phyloP scores from a whole-genome alignment of 2,888 invertebrate genomes.

The Mythimna lalbum region DNA sequence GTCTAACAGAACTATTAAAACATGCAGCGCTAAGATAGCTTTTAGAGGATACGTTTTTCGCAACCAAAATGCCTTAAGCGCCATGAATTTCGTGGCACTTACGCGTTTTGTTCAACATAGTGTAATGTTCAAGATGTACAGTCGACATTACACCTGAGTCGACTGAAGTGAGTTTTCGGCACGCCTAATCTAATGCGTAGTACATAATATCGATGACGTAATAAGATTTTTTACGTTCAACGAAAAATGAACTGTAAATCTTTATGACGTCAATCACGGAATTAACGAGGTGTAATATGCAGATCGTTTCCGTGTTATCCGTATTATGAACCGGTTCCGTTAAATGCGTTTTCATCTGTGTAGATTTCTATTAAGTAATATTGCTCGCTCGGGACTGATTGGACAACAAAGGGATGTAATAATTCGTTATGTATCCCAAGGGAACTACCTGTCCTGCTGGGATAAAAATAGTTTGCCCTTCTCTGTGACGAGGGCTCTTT shows the following conservation, averaged over 20 bases:
- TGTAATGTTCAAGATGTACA: too few species aligned
- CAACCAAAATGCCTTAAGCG: too few species aligned
- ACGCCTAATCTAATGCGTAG: too few species aligned
- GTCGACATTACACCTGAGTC: too few species aligned
- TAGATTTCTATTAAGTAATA: conserved; percentile 44
- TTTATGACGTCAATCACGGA: conserved; percentile 50
- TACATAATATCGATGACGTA: neutral
- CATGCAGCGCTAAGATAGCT: too few species aligned
- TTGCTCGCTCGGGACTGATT: conserved; percentile 37
- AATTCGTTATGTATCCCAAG: conserved; percentile 46
- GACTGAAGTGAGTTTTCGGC: too few species aligned
- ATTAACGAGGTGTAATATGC: conserved; percentile 45
- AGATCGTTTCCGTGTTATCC: conserved; percentile 46
- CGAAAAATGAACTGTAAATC: conserved; percentile 44
- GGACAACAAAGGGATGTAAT: conserved; percentile 52
- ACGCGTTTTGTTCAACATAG: too few species aligned
- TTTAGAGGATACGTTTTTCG: too few species aligned
- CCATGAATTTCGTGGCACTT: too few species aligned
- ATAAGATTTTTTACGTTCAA: conserved; percentile 37
- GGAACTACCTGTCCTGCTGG: conserved; percentile 54
- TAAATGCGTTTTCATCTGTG: conserved; percentile 34
- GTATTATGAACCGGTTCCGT: conserved; percentile 31
- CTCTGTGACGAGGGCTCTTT: conserved; percentile 39
- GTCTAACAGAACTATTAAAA: too few species aligned
- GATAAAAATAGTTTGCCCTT: conserved; percentile 52